Evolutionary conservation across 2,888 invertebrate species (phyloP), one percentile per base, ranked within the genome.

Genomic region (Icerya purchasi): DNA sequence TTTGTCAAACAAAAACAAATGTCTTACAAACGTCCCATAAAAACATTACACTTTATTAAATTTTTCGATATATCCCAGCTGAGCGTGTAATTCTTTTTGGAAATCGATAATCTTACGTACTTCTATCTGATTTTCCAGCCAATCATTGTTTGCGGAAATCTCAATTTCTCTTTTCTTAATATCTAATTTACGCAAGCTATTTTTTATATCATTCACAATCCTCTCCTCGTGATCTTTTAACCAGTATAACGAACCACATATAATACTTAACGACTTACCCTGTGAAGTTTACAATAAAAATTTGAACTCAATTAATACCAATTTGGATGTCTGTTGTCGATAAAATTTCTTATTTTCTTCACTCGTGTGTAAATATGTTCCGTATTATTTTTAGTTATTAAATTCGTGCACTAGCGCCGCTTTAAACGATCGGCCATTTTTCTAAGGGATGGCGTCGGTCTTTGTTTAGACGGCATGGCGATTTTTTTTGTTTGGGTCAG

Each of bases 261-360:
- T 88, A 57, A 97, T 79, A 66, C 93, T 94, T 64, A 98, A 73
- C 0, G 93, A 90, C 74, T 96, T 94, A 0, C 93, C 91, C 83
- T 85, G 67, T 22, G 72, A 72, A 56, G 20, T 10, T n/a, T 22
- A 36, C 22, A 53, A 5, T 49, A 22, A 14, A 52, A 20, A 49
- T 54, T 3, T 24, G 22, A 25, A 50, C 14, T 8, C 18, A 24
- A 52, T 14, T 52, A 10, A 10, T 52, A 52, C 8, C 5, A 20
- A 52, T 3, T 20, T 10, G n/a, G n/a, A 52, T 10, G 22, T n/a
- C n/a, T n/a, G n/a, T n/a, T n/a, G n/a, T n/a, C n/a, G n/a, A n/a
- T n/a, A n/a, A n/a, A n/a, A n/a, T n/a, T n/a, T n/a, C n/a, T n/a
- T n/a, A n/a, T n/a, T n/a, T n/a, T n/a, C n/a, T n/a, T n/a, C n/a